A percentile compares a stretch with the other conserved stretches of the same genome.
These are phyloP conservation scores for Bombyx huttoni DNA, from an alignment of 2,888 invertebrate species.

Conservation along the genomic window DNA sequence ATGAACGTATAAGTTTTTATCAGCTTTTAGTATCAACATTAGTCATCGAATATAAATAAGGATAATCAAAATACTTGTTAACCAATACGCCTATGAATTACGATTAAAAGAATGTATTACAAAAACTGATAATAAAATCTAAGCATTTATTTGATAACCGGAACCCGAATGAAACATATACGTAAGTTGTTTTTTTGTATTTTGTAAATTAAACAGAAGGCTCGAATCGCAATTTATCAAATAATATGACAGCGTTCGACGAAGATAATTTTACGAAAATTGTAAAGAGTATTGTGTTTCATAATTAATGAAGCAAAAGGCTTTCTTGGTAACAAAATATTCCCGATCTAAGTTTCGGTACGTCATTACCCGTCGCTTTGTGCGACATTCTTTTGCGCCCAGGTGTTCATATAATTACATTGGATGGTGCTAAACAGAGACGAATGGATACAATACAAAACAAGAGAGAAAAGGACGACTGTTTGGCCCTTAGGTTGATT, in stretches of 20 bases:
- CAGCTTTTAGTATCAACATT: too few relatives aligned
- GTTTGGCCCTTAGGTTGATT: slow-evolving; percentile 63
- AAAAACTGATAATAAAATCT: slow-evolving; percentile 10
- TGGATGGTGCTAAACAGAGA: slow-evolving; percentile 44
- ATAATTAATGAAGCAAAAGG: slow-evolving; percentile 71
- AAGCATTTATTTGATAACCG: slow-evolving; percentile 7
- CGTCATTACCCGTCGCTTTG: slow-evolving; percentile 70
- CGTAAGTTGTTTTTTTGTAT: slow-evolving; percentile 3
- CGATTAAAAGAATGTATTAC: neutral
- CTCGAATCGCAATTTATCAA: slow-evolving; percentile 52
- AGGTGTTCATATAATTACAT: slow-evolving; percentile 71
- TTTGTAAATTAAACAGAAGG: slow-evolving; percentile 36
- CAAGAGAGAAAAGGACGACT: slow-evolving; percentile 28
- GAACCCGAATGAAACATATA: slow-evolving; percentile 15
- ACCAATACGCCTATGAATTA: neutral
- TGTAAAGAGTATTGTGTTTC: slow-evolving; percentile 67
- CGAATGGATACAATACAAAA: slow-evolving; percentile 19
- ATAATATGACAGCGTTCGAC: slow-evolving; percentile 57
- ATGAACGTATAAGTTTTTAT: too few relatives aligned
- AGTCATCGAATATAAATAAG: too few relatives aligned
- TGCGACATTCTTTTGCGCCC: slow-evolving; percentile 72
- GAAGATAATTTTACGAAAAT: slow-evolving; percentile 62
- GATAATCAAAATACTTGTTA: neutral
- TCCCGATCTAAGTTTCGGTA: slow-evolving; percentile 66
- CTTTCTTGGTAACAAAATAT: slow-evolving; percentile 69